These are phyloP conservation scores for Sebastes melanostomus DNA, from an alignment of 2,797 vertebrate genomes.

Conservation along the genomic window DNA sequence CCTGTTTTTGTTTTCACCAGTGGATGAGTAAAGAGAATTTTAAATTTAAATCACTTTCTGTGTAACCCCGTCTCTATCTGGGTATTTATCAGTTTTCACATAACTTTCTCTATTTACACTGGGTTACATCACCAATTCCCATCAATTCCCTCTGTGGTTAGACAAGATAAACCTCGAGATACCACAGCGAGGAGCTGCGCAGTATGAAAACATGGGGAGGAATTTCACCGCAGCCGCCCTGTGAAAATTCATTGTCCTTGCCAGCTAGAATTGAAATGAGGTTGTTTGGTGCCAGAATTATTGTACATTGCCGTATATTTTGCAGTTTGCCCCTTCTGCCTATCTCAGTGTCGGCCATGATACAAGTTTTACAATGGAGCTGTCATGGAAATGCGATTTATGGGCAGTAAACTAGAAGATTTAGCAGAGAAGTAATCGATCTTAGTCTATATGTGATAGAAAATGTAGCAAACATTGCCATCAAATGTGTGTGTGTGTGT, in stretches of 20 bases:
- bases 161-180: slow-evolving; percentile 54
- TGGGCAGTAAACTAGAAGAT: background rate
- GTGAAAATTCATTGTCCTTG: slow-evolving; percentile 29
- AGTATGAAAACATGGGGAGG: slow-evolving; percentile 17
- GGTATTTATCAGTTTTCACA: slow-evolving; percentile 43
- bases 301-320: slow-evolving; percentile 14
- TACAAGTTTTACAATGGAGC: slow-evolving; percentile 7
- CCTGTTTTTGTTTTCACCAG: slow-evolving; percentile 6
- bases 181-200: slow-evolving; percentile 11
- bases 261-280: slow-evolving; percentile 19
- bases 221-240: background rate
- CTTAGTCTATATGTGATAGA: background rate
- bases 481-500: background rate
- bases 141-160: slow-evolving; percentile 13
- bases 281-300: slow-evolving; percentile 14
- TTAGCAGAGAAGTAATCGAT: background rate
- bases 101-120: slow-evolving; percentile 53
- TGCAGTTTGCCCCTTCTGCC: background rate
- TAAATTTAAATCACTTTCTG: background rate
- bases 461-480: background rate
- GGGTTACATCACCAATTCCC: slow-evolving; percentile 60
- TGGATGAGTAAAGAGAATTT: slow-evolving; percentile 16
- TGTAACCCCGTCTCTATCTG: background rate
- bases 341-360: background rate
- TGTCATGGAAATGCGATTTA: background rate